Conservation (phyloP, 1,140 invertebrate species). For the Cherax destructor region DNA sequence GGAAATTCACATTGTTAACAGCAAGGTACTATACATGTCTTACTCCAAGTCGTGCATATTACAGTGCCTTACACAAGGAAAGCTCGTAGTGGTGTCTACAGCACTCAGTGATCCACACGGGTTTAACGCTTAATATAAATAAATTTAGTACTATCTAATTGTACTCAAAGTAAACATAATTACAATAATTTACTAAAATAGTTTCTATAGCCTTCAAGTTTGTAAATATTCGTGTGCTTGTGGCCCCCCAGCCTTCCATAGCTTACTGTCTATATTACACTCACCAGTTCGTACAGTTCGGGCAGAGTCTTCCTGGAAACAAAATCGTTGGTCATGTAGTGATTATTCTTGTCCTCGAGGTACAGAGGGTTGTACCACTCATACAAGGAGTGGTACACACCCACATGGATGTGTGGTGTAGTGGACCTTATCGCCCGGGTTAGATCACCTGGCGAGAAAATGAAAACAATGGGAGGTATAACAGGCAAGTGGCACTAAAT, state of each 20-base stretch:
- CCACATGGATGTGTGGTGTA: constrained; percentile 83
- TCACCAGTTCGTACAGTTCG: constrained; percentile 78
- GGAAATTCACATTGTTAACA: too few species aligned
- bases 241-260: not conserved
- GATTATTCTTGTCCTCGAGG: constrained; percentile 81
- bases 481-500: too few species aligned
- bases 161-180: not conserved
- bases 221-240: not conserved
- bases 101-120: too few species aligned
- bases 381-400: constrained; percentile 91
- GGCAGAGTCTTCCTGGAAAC: constrained; percentile 75
- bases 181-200: not conserved
- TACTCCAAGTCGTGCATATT: too few species aligned
- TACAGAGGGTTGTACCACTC: constrained; percentile 95
- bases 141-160: not conserved
- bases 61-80: too few species aligned
- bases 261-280: not conserved
- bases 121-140: too few species aligned
- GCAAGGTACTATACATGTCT: too few species aligned
- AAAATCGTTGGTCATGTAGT: constrained; percentile 43
- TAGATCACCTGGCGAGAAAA: constrained; percentile 80
- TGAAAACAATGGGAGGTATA: too few species aligned
- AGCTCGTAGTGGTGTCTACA: too few species aligned
- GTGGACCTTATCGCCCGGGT: constrained; percentile 81
- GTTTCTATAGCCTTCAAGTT: not conserved